These are phyloP conservation scores for Chamaedrilus cognettii DNA, from an alignment of 2,888 invertebrate genomes.

Conservation along the genomic window DNA sequence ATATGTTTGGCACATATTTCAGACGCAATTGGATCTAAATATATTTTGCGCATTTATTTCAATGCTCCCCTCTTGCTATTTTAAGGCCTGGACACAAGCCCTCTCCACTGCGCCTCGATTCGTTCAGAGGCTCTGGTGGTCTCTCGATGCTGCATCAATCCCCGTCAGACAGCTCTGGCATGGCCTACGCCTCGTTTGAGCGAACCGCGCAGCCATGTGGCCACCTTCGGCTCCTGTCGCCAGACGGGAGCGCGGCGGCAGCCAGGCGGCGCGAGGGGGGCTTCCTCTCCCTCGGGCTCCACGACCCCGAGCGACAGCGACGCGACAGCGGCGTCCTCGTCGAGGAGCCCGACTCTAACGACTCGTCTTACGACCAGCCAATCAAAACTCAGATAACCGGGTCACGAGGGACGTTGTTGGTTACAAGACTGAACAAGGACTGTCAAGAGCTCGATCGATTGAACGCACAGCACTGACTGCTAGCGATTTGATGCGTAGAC, in stretches of 20 bases:
- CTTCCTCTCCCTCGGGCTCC: neutral
- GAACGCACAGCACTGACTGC: too few species aligned
- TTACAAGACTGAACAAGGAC: too few species aligned
- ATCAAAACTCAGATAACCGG: too few species aligned
- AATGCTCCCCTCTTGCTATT: neutral
- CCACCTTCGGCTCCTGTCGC: neutral
- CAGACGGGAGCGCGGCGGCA: neutral
- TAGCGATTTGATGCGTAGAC: too few species aligned
- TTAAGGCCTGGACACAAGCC: neutral
- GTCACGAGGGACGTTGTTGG: too few species aligned
- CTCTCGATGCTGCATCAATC: too few species aligned
- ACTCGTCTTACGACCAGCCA: neutral
- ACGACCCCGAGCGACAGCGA: slow-evolving; percentile 14
- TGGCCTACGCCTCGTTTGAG: neutral
- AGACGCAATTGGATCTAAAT: too few species aligned
- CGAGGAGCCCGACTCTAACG: slow-evolving; percentile 21
- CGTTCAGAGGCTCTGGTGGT: neutral
- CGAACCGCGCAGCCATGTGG: neutral
- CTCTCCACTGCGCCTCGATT: neutral
- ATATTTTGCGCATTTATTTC: too few species aligned
- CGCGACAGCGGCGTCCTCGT: slow-evolving; percentile 27
- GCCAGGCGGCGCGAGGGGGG: neutral
- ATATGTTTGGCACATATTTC: too few species aligned
- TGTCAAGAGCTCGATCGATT: too few species aligned
- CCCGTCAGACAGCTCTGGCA: too few species aligned